A percentile compares a stretch with the other conserved stretches of the same genome.
These are phyloP conservation scores for Pseudomyrmex flavicornis DNA, from an alignment of 1,140 invertebrate genomes.

Conservation along the genomic window DNA sequence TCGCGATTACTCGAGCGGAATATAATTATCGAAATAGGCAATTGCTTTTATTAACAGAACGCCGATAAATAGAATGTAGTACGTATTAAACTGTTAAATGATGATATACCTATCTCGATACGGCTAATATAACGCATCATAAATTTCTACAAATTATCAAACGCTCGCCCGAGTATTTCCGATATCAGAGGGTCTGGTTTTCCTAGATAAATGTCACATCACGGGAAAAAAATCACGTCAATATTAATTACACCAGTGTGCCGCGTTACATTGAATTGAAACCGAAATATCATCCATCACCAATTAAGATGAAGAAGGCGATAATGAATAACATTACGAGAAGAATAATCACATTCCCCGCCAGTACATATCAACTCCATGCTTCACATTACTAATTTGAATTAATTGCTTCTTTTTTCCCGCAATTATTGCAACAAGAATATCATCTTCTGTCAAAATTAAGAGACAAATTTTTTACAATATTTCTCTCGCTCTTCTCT, in stretches of 20 bases:
- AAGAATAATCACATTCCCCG: background rate
- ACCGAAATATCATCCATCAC: background rate
- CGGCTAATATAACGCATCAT: conserved; percentile 21
- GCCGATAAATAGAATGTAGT: conserved; percentile 24
- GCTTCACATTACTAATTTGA: background rate
- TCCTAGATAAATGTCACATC: background rate
- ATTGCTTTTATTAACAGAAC: conserved; percentile 27
- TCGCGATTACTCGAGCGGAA: conserved; percentile 31
- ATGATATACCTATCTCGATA: conserved; percentile 33
- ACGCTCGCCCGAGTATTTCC: background rate
- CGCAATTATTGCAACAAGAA: background rate
- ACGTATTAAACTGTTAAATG: conserved; percentile 24
- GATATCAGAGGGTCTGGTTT: conserved; percentile 18
- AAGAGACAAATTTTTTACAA: background rate
- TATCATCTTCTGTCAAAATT: background rate
- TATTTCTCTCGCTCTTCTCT: background rate
- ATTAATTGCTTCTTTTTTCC: background rate
- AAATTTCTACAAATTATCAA: conserved; percentile 32
- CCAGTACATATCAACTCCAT: background rate
- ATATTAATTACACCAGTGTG: background rate
- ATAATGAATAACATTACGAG: background rate
- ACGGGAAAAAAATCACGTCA: background rate
- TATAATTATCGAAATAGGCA: conserved; percentile 29
- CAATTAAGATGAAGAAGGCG: conserved; percentile 1
- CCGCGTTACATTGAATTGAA: background rate